Evolutionary conservation across 2,113 vertebrate species (phyloP).

Genomic region (Zosterops borbonicus): DNA sequence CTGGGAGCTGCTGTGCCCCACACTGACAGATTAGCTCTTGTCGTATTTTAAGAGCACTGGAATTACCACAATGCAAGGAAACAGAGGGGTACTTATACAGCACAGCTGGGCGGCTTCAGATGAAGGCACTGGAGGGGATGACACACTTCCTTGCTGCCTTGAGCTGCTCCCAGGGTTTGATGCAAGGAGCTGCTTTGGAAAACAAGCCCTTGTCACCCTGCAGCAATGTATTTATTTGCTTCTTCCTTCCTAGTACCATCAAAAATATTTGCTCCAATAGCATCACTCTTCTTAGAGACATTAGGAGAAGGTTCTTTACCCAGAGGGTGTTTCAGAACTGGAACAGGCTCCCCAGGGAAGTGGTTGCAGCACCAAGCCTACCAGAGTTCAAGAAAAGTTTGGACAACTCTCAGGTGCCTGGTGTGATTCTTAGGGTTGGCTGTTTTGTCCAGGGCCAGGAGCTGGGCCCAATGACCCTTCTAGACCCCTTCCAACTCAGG

Average conservation of each 20-base stretch:
- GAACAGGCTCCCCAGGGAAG: background rate
- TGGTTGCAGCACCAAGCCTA: background rate
- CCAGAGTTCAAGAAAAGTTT: background rate
- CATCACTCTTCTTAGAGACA: background rate
- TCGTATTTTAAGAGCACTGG: background rate
- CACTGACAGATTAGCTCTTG: background rate
- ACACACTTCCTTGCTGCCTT: constrained; percentile 3
- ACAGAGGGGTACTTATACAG: background rate
- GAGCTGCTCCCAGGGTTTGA: background rate
- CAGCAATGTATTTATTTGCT: background rate
- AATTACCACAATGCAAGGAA: constrained; percentile 40
- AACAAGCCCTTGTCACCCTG: background rate
- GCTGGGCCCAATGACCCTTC: background rate
- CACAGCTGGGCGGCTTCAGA: constrained; percentile 39
- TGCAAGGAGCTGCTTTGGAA: background rate
- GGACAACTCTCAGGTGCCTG: background rate
- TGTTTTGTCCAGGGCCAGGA: background rate
- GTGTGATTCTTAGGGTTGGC: background rate
- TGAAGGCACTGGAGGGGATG: background rate
- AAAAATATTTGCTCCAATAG: background rate
- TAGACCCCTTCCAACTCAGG: background rate
- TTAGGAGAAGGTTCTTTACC: background rate
- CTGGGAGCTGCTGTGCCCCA: background rate
- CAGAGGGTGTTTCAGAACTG: background rate
- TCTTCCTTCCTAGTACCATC: background rate